Conservation (phyloP, 2,888 invertebrate species). For the Entomobrya multifasciata region DNA sequence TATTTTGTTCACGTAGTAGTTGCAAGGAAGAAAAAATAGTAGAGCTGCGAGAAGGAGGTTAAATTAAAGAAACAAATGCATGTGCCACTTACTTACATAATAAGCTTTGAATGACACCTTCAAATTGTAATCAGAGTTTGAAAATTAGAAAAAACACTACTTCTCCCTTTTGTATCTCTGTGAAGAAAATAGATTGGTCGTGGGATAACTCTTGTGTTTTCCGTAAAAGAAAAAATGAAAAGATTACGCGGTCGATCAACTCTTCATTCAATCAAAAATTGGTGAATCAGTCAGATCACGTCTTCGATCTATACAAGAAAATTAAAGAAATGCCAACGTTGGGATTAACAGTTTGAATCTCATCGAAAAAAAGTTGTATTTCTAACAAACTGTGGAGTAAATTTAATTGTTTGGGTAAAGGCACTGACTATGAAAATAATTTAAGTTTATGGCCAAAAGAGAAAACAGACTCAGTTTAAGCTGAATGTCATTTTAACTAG, state of each 20-base stretch:
- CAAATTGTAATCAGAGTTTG: constrained; percentile 59
- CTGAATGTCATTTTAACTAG: too few relatives aligned
- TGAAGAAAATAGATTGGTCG: neutral
- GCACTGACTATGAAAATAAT: too few relatives aligned
- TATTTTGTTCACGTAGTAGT: constrained; percentile 20
- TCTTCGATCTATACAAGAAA: neutral
- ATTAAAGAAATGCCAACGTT: neutral
- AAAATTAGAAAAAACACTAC: constrained; percentile 26
- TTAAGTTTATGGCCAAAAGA: too few relatives aligned
- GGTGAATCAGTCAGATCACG: constrained; percentile 37
- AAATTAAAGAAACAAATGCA: constrained; percentile 41
- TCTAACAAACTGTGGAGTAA: too few relatives aligned
- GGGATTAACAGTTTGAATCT: too few relatives aligned
- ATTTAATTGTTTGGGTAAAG: too few relatives aligned
- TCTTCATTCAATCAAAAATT: constrained; percentile 5
- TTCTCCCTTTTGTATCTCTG: neutral
- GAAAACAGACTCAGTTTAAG: too few relatives aligned
- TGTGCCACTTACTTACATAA: constrained; percentile 16
- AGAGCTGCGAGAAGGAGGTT: constrained; percentile 2
- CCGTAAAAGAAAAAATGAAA: neutral
- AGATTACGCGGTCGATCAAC: constrained; percentile 18
- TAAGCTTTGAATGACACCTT: constrained; percentile 38
- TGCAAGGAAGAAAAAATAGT: neutral
- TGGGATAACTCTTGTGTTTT: neutral
- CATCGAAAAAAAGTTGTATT: too few relatives aligned